phyloP scores from a whole-genome alignment of 2,888 invertebrate species.

The Eumacrocentrus americanus region DNA sequence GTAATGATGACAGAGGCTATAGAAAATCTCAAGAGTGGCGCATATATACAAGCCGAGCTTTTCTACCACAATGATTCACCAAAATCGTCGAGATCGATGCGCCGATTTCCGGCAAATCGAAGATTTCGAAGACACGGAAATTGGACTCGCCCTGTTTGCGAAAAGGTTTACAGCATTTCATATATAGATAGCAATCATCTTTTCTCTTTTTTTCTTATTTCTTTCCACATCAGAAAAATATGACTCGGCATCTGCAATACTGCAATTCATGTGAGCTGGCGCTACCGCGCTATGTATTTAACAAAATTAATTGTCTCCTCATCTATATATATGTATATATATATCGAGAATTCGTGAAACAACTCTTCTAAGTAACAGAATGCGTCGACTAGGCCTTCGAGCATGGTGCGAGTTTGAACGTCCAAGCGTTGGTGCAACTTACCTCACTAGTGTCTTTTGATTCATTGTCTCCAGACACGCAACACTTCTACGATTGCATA shows the following conservation, averaged over 20 bases:
- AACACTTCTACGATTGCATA: slow-evolving; percentile 8
- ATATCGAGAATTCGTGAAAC: too few species aligned
- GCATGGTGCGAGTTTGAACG: too few species aligned
- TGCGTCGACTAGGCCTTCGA: not conserved
- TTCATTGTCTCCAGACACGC: slow-evolving; percentile 19
- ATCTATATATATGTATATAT: too few species aligned
- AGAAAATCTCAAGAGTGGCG: not conserved
- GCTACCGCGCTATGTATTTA: too few species aligned
- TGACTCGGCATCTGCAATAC: too few species aligned
- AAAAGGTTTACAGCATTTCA: too few species aligned
- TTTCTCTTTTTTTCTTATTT: too few species aligned
- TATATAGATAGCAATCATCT: too few species aligned
- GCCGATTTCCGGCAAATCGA: not conserved
- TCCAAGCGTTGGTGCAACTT: not conserved
- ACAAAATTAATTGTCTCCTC: too few species aligned
- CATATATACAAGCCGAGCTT: not conserved
- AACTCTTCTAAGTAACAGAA: not conserved
- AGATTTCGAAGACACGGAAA: not conserved
- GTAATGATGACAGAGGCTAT: not conserved
- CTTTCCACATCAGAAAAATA: too few species aligned
- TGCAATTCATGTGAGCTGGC: too few species aligned
- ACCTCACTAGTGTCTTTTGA: slow-evolving; percentile 6
- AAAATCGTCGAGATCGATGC: too few species aligned
- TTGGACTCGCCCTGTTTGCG: not conserved
- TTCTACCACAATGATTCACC: not conserved